phyloP scores from a whole-genome alignment of 2,888 invertebrate species.

The Hesperia comma region DNA sequence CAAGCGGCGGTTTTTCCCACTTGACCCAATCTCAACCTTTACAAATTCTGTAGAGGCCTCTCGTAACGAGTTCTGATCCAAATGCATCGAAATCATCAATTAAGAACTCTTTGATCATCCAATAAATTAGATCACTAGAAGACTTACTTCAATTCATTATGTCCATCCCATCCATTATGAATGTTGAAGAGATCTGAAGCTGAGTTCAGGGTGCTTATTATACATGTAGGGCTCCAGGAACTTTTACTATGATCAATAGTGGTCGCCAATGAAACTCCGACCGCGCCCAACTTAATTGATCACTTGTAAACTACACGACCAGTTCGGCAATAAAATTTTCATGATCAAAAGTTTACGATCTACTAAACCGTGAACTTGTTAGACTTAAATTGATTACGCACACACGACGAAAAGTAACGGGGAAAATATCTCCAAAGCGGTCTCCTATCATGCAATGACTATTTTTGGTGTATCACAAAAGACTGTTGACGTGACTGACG shows the following conservation, averaged over 20 bases:
- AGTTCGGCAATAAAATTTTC: not conserved
- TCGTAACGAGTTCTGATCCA: conserved; percentile 1
- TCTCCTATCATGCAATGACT: too few relatives aligned
- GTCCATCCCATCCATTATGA: not conserved
- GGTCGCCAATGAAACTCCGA: not conserved
- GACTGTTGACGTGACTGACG: too few relatives aligned
- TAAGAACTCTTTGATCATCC: not conserved
- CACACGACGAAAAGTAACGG: too few relatives aligned
- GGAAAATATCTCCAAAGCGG: too few relatives aligned
- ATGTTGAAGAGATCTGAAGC: not conserved
- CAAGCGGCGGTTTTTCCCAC: conserved; percentile 13
- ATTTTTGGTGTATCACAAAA: too few relatives aligned
- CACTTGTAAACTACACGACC: not conserved
- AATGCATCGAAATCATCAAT: conserved; percentile 9
- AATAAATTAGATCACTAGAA: not conserved
- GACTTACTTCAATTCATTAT: not conserved
- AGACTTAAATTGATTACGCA: not conserved
- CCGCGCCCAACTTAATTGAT: not conserved
- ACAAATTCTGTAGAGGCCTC: not conserved
- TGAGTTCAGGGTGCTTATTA: not conserved
- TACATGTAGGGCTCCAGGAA: not conserved
- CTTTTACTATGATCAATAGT: not conserved
- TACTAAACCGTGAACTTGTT: conserved; percentile 2
- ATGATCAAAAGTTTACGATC: not conserved
- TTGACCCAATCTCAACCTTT: conserved; percentile 20